Percentiles rank a stretch among this genome's conserved stretches.
These are phyloP conservation scores for Dysdera silvatica DNA, from an alignment of 1,140 invertebrate species.

Conservation along the genomic window DNA sequence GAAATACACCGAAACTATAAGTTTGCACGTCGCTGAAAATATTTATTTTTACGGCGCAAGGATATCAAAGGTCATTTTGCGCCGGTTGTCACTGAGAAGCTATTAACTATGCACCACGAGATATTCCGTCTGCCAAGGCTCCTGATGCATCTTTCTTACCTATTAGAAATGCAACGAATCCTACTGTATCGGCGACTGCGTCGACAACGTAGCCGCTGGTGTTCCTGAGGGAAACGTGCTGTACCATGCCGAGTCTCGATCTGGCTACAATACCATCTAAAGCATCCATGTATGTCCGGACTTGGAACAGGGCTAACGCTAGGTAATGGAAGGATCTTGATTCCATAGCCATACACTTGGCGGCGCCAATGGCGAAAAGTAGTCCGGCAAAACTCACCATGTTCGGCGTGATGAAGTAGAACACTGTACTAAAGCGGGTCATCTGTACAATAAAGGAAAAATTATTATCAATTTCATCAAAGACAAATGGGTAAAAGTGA, in stretches of 20 bases:
- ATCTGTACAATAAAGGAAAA: conserved; percentile 12
- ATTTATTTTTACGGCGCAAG: too few relatives aligned
- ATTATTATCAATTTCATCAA: too few relatives aligned
- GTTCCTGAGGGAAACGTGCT: conserved; percentile 57
- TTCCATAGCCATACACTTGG: conserved; percentile 56
- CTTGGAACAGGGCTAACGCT: conserved; percentile 62
- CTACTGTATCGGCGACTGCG: conserved; percentile 48
- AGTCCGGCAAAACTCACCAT: conserved; percentile 67
- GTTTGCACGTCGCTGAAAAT: too few relatives aligned
- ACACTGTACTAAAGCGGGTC: conserved; percentile 52
- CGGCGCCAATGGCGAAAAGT: conserved; percentile 58
- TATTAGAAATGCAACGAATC: conserved; percentile 46
- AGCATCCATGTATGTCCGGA: conserved; percentile 67
- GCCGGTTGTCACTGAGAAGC: too few relatives aligned
- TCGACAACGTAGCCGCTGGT: conserved; percentile 56
- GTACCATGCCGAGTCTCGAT: conserved; percentile 37
- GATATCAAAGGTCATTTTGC: too few relatives aligned
- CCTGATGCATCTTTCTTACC: too few relatives aligned
- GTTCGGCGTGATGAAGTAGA: conserved; percentile 64
- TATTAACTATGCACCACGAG: too few relatives aligned
- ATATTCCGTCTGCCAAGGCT: too few relatives aligned
- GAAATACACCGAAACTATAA: too few relatives aligned
- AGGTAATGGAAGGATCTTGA: conserved; percentile 54
- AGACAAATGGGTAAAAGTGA: too few relatives aligned
- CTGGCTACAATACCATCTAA: conserved; percentile 69